These are phyloP conservation scores for Dorcus hopei DNA, from an alignment of 2,888 invertebrate genomes.

Conservation along the genomic window DNA sequence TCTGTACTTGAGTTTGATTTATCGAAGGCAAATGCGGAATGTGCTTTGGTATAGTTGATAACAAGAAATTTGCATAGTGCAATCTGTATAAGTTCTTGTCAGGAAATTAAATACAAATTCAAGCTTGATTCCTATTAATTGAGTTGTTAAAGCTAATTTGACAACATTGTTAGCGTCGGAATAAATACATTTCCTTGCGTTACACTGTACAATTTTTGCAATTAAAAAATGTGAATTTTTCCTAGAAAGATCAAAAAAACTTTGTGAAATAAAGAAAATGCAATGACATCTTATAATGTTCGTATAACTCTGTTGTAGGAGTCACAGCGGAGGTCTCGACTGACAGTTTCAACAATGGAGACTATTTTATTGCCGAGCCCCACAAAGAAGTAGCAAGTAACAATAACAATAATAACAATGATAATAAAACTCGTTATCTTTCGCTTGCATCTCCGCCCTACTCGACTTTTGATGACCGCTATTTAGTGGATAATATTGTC, in stretches of 20 bases:
- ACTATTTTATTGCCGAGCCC: constrained; percentile 35
- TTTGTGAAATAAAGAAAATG: no score
- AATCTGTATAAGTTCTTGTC: no score
- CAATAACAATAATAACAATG: constrained; percentile 39
- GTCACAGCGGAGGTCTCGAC: constrained; percentile 30
- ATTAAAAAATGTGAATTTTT: no score
- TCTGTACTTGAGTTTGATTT: constrained; percentile 31
- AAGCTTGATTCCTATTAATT: no score
- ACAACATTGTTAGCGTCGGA: no score
- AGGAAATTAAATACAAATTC: no score
- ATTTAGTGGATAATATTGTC: constrained; percentile 21
- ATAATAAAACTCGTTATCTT: constrained; percentile 39
- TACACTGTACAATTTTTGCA: no score
- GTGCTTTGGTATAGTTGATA: constrained; percentile 1
- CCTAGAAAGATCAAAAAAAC: no score
- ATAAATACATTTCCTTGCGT: no score
- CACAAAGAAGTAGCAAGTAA: constrained; percentile 39
- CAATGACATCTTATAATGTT: constrained; percentile 4
- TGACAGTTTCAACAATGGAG: constrained; percentile 37
- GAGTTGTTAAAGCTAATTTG: no score
- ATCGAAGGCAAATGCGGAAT: constrained; percentile 11
- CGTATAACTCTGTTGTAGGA: constrained; percentile 29
- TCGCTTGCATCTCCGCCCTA: constrained; percentile 24
- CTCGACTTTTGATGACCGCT: constrained; percentile 27
- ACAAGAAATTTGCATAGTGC: not conserved